Evolutionary conservation across 2,888 invertebrate species (phyloP).

Genomic region (Galerucella pusilla): DNA sequence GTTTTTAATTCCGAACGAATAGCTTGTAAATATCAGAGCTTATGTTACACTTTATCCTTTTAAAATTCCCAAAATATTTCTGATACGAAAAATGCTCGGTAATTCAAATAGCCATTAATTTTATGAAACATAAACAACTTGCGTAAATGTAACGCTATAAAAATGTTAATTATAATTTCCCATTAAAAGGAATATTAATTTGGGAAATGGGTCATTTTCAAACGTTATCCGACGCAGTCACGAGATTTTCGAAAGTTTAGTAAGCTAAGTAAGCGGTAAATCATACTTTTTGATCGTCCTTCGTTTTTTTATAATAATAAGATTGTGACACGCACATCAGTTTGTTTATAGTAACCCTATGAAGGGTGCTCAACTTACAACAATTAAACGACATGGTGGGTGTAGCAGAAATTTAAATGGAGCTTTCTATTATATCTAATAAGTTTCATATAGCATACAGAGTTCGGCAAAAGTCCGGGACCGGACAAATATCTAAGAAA

Average conservation of each 20-base stretch:
- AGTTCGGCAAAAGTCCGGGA: too few relatives aligned
- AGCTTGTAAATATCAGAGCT: neutral
- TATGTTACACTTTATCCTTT: neutral
- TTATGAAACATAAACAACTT: neutral
- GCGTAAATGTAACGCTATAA: constrained; percentile 9
- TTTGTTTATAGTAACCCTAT: constrained; percentile 9
- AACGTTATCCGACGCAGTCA: neutral
- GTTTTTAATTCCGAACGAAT: neutral
- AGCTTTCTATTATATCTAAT: too few relatives aligned
- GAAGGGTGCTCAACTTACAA: too few relatives aligned
- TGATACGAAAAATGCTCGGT: neutral
- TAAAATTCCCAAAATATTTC: neutral
- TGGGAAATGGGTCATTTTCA: constrained; percentile 17
- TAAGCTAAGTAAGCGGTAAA: neutral
- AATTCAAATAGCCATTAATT: neutral
- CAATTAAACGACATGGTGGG: too few relatives aligned
- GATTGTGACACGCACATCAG: neutral
- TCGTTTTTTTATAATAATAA: constrained; percentile 1
- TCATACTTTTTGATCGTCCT: constrained; percentile 4
- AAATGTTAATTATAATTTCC: constrained; percentile 22
- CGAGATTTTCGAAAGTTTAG: constrained; percentile 8
- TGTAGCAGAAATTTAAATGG: too few relatives aligned
- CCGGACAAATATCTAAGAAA: too few relatives aligned
- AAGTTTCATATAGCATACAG: too few relatives aligned
- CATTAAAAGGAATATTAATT: constrained; percentile 20